These are phyloP conservation scores for Chrysochloris asiatica DNA, from an alignment of 2,113 vertebrate species.

Conservation along the genomic window DNA sequence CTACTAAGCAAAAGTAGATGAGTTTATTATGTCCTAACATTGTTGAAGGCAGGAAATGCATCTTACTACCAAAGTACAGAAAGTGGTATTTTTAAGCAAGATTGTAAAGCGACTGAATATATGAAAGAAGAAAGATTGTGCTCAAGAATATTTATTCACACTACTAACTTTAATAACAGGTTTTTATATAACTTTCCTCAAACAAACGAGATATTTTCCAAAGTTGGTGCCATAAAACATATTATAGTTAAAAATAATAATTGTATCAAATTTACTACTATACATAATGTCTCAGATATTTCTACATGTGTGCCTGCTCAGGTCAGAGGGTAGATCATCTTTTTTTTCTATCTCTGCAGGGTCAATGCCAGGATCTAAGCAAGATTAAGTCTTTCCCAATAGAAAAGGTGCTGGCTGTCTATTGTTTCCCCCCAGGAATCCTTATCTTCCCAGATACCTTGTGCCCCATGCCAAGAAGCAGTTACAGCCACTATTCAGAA, in stretches of 20 bases:
- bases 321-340: not conserved
- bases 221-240: not conserved
- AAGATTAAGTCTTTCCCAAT: not conserved
- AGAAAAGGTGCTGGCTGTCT: not conserved
- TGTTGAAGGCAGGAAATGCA: not conserved
- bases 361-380: not conserved
- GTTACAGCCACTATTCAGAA: not conserved
- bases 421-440: not conserved
- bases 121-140: not conserved
- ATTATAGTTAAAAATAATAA: not conserved
- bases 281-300: not conserved
- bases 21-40: not conserved
- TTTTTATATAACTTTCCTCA: not conserved
- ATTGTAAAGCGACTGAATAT: too few species aligned
- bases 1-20: not conserved
- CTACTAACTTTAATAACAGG: not conserved
- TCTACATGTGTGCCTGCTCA: not conserved
- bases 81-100: not conserved
- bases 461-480: not conserved
- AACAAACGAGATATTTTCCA: not conserved
- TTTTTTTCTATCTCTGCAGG: not conserved
- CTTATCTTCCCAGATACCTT: not conserved
- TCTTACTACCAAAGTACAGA: not conserved
- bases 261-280: not conserved
- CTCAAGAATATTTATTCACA: not conserved